phyloP scores from a whole-genome alignment of 2,888 invertebrate genomes.

The Nysson spinosus region DNA sequence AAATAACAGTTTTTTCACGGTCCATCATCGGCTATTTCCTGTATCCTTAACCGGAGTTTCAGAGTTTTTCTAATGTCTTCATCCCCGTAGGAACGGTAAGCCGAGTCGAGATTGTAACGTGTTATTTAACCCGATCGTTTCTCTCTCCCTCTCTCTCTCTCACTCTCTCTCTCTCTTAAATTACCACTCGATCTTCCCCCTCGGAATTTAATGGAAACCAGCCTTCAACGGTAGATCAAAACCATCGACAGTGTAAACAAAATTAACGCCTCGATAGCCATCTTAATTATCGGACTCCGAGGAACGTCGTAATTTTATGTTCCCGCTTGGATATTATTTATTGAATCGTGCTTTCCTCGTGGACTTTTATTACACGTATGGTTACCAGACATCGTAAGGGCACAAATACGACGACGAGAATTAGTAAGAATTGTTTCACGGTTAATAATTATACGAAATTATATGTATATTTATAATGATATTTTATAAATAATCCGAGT shows the following conservation, averaged over 20 bases:
- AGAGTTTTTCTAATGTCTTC: slow-evolving; percentile 61
- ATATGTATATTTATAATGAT: no score
- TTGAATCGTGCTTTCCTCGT: no score
- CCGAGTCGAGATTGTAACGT: slow-evolving; percentile 58
- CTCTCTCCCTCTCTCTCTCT: slow-evolving; percentile 29
- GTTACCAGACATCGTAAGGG: no score
- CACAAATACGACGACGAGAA: no score
- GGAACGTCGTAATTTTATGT: no score
- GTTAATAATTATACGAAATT: no score
- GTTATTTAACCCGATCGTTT: slow-evolving; percentile 62
- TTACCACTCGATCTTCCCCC: slow-evolving; percentile 42
- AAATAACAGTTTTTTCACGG: slow-evolving; percentile 47
- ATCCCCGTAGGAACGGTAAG: slow-evolving; percentile 50
- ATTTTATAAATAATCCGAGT: no score
- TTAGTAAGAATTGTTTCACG: no score
- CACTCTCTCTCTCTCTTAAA: slow-evolving; percentile 36
- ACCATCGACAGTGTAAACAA: slow-evolving; percentile 56
- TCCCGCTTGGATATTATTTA: no score
- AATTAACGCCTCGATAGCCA: slow-evolving; percentile 41
- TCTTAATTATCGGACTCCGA: slow-evolving; percentile 25
- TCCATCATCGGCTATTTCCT: slow-evolving; percentile 36
- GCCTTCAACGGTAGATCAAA: no score
- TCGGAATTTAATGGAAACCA: slow-evolving; percentile 40
- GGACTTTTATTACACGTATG: no score
- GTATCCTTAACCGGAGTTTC: slow-evolving; percentile 12